Base-by-base conservation (phyloP, 2,113 vertebrate genomes). In the Cyprinodon variegatus region DNA sequence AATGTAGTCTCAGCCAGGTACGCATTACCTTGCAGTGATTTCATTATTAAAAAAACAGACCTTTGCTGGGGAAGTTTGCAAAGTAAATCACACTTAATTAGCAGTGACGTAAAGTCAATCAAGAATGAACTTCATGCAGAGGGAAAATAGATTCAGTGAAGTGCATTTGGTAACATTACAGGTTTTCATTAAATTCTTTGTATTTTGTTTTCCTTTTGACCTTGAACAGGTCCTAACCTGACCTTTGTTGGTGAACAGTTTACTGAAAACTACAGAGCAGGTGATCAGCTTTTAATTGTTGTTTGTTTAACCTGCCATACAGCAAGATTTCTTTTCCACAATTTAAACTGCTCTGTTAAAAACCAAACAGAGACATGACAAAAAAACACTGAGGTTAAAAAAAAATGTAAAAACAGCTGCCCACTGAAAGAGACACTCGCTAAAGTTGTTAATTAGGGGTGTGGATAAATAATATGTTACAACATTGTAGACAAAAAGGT, bases 1-100 rank as follows among this genome's bases (percentile, higher is more conserved):
- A 89, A 90, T 83, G 78, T 67, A 86, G 71, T 59, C 38, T 67
- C 45, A 83, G 61, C 36, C 61, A 61, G 61, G 65, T 71, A 83
- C 86, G 76, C 79, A 79, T 65, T 63, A 81, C 78, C 65, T 77
- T 79, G 70, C 40, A 12, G 41, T 76, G 65, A 71, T 79, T 83
- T 68, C 64, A 69, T 70, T 89, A 83, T 86, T 76, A 11, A 40
- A 72, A 38, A n/a, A 79, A 70, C 22, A 70, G 63, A 76, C 48
- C 63, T 69, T 83, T 82, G 15, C 50, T 41, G 59, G 70, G 64
- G 46, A 50, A 70, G 59, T 60, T 67, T 82, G 64, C 40, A 67
- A 39, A 62, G 81, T 66, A 66, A 85, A 79, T 82, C 37, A 70
- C 62, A 38, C 57, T 40, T 37, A 70, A 77, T 11, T 11, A 64